phyloP scores from a whole-genome alignment of 2,113 vertebrate species.

The Erythrolamprus reginae region DNA sequence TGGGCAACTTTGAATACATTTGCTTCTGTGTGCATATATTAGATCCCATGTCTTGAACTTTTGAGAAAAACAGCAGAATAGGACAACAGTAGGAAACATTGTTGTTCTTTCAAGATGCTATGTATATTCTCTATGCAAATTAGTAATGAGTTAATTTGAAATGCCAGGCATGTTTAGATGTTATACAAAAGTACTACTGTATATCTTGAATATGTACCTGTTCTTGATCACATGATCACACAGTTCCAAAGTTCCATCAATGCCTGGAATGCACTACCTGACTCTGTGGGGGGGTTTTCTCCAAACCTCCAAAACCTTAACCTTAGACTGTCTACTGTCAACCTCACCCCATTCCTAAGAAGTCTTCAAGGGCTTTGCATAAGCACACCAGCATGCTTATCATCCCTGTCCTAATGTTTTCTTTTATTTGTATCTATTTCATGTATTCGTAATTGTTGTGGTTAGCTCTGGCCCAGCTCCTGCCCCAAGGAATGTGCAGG shows the following conservation, averaged over 20 bases:
- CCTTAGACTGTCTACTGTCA: no score
- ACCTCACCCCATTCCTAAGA: no score
- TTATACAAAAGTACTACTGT: background rate
- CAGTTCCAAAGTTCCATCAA: background rate
- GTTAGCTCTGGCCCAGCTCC: no score
- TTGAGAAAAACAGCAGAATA: background rate
- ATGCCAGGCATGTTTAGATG: background rate
- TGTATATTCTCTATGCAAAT: background rate
- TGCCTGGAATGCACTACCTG: no score
- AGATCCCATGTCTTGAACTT: background rate
- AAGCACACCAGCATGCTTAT: no score
- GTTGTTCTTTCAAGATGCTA: background rate
- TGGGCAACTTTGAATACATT: background rate
- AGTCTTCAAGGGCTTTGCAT: no score
- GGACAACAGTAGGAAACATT: background rate
- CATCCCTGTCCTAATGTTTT: no score
- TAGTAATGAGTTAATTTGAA: background rate
- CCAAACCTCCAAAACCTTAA: no score
- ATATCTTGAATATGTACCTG: background rate
- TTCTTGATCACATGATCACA: background rate
- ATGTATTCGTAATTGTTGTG: no score
- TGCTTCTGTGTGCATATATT: background rate
- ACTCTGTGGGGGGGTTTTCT: no score
- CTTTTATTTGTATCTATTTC: no score
- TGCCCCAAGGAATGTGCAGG: no score